Evolutionary conservation across 1,140 invertebrate species (phyloP).

Genomic region (Atta cephalotes): DNA sequence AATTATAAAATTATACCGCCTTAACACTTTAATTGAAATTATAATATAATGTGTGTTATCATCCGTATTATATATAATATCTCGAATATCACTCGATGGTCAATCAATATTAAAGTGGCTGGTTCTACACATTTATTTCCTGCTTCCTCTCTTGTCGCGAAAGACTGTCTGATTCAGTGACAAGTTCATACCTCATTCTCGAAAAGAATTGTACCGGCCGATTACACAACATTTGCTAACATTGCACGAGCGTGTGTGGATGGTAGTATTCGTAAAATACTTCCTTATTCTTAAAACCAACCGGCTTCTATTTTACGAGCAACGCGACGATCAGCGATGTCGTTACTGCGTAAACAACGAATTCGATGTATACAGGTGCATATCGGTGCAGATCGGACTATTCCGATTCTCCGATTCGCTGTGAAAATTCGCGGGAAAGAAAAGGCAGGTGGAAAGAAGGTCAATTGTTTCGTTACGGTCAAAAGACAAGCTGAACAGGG

Average conservation of each 20-base stretch:
- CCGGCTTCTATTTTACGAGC: not conserved
- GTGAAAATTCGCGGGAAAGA: not conserved
- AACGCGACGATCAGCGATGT: not conserved
- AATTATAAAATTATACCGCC: not conserved
- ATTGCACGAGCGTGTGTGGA: constrained; percentile 29
- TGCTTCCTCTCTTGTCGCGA: constrained; percentile 23
- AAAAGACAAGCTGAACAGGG: constrained; percentile 34
- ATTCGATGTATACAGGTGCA: constrained; percentile 54
- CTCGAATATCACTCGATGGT: not conserved
- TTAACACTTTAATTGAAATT: not conserved
- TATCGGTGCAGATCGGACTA: constrained; percentile 2
- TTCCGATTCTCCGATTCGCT: not conserved
- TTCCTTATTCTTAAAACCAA: constrained; percentile 71
- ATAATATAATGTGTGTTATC: not conserved
- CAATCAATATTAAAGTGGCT: not conserved
- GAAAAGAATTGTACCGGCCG: constrained; percentile 65
- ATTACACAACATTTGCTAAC: constrained; percentile 70
- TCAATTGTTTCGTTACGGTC: constrained; percentile 30
- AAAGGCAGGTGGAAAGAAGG: constrained; percentile 14
- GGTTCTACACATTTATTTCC: not conserved
- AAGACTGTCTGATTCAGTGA: constrained; percentile 7
- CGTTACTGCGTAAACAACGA: constrained; percentile 8
- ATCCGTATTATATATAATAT: not conserved
- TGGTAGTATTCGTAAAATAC: constrained; percentile 37
- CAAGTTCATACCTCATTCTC: constrained; percentile 48